Base-by-base conservation (phyloP, 1,140 invertebrate species). In the Bombus turneri region DNA sequence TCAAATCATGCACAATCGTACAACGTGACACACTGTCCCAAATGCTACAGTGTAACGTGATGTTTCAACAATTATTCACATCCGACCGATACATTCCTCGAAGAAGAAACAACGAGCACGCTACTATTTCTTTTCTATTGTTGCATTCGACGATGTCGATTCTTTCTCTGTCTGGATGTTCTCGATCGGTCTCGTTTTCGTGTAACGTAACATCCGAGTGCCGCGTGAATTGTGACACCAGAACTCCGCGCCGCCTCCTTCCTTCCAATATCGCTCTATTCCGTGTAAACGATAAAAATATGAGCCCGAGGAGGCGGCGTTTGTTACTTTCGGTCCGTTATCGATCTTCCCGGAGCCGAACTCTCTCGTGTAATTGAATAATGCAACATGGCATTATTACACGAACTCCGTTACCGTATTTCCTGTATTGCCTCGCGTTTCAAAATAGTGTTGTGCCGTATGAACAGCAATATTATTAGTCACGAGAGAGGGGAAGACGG, bases 221-320 rank as follows among this genome's bases (percentile, higher is more conserved):
- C 59, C 37, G 59, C 81, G 41, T 53, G 41, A 76, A 76, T 43
- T 15, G 71, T 66, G 72, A 81, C 57, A 78, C 80, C n/a, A 28
- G 39, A 18, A 22, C 28, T n/a, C 62, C 41, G 1, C 41, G 1
- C 59, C 31, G 4, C 59, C 31, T 22, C 34, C 41, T 5, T 28
- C 34, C 28, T 43, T 5, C n/a, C 41, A 69, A 71, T 71, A 81
- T 71, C 66, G 34, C 53, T 47, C 43, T 31, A 47, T 69, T 66
- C 41, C 59, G 59, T 66, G 81, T 83, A 76, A 85, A 80, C 77
- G 83, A 85, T 85, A 73, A 85, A 85, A 85, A 85, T 83, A 82
- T 83, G 66, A 77, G 62, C 39, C 39, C 18, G 66, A 69, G 85
- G 64, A 59, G 59, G 75, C 53, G 66, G 75, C 83, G 76, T 84